Evolutionary conservation across 2,797 vertebrate genomes (phyloP).

Genomic region (Hapalemur alaotrensis): DNA sequence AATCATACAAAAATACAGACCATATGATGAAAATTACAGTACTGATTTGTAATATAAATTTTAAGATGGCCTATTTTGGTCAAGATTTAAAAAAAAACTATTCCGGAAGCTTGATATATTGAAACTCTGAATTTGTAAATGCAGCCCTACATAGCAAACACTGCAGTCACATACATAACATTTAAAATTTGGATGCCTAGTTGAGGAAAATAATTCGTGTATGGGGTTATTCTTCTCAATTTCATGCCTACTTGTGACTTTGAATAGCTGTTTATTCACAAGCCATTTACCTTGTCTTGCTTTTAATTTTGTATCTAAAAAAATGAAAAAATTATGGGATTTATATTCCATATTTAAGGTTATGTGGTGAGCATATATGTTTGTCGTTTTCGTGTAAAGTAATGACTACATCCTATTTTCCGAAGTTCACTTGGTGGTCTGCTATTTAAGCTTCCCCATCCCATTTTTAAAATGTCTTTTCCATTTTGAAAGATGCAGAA

Average conservation of each 20-base stretch:
- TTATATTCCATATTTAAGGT: background rate
- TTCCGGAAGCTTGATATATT: background rate
- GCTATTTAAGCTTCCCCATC: background rate
- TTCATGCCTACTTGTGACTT: background rate
- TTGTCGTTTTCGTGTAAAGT: background rate
- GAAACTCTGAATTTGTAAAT: background rate
- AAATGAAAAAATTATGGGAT: background rate
- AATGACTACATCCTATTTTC: background rate
- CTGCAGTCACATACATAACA: background rate
- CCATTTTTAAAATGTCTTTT: background rate
- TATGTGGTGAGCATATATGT: background rate
- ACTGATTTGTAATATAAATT: background rate
- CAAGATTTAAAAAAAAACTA: background rate
- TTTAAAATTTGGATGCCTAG: background rate
- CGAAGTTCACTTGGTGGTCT: background rate
- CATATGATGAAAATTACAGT: background rate
- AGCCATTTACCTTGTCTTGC: background rate
- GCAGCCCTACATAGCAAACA: background rate
- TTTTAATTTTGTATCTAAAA: background rate
- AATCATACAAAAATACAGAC: background rate
- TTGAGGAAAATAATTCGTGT: background rate
- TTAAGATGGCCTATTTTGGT: background rate
- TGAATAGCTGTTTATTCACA: background rate
- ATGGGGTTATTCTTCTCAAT: background rate
- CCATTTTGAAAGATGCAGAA: background rate